Evolutionary conservation across 2,888 invertebrate species (phyloP), one percentile per base, ranked within the genome.

Genomic region (Polydrusus pterygomalis): DNA sequence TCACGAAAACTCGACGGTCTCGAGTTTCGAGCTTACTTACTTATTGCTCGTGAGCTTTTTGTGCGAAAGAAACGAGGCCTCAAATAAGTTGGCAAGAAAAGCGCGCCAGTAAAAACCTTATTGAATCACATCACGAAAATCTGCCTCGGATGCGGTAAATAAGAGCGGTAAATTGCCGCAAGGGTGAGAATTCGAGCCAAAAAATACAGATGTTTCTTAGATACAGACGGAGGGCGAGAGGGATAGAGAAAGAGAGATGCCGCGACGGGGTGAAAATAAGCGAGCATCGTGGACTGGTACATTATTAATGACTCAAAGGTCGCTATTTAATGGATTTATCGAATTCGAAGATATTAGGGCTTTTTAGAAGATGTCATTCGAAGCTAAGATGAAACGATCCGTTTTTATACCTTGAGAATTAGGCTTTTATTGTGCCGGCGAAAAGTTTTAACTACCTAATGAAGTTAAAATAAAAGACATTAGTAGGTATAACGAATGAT

Each of bases 41-140:
- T 78, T 78, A 78, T 70, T 75, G 78, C 56, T 71, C 68, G 54
- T 30, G 40, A 25, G 58, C 56, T 72, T 73, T 75, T 73, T 75
- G 65, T 72, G 58, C 30, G 20, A 62, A 75, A 75, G 72, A 75
- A 67, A 72, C 64, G 47, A 43, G 64, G 70, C 70, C 25, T 75
- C 68, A 75, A 78, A 75, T 78, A 78, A 78, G 78, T 78, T 78
- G 67, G 78, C 73, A 77, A 77, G 77, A 72, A 73, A 78, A 78
- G 70, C 72, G 70, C 72, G 70, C 82, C 82, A 82, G 83, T 84
- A 85, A 85, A 85, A 84, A 84, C 84, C 84, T 85, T 84, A 85
- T 84, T 84, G 85, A 85, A 85, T 85, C 85, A 85, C 84, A 84
- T 85, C 84, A 85, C 85, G 84, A 82, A 84, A 85, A 84, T 84